Percentiles rank a stretch among this genome's conserved stretches.
Evolutionary conservation across 2,888 invertebrate genomes (phyloP).

Genomic region (Argyra leucocephala): DNA sequence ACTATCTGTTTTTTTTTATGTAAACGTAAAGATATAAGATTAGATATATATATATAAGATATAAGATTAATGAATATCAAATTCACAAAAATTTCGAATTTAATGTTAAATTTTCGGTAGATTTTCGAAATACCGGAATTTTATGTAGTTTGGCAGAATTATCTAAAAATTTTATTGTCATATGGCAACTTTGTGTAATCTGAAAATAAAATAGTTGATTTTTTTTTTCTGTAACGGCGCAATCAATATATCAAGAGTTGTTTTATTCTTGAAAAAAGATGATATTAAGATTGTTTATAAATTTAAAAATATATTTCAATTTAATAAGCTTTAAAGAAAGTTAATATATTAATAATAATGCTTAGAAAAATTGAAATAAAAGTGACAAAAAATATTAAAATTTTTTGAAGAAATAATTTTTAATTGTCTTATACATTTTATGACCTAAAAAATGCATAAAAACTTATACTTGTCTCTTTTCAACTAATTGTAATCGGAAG

Average conservation of each 20-base stretch:
- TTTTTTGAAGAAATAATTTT: not conserved
- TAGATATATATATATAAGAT: too few relatives aligned
- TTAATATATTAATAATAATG: not conserved
- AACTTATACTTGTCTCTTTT: not conserved
- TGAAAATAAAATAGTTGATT: too few relatives aligned
- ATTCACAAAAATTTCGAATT: too few relatives aligned
- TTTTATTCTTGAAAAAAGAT: not conserved
- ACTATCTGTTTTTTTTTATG: too few relatives aligned
- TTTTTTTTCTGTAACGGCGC: not conserved
- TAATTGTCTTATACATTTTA: not conserved
- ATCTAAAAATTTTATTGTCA: too few relatives aligned
- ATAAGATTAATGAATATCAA: too few relatives aligned
- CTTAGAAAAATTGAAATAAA: not conserved
- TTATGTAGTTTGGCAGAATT: too few relatives aligned
- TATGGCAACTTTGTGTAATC: too few relatives aligned
- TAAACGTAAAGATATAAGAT: too few relatives aligned
- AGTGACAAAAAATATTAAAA: not conserved
- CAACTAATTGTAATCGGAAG: not conserved
- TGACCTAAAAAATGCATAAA: constrained; percentile 6
- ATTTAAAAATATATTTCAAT: not conserved
- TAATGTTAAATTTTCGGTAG: too few relatives aligned
- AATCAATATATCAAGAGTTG: not conserved
- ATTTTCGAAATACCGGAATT: too few relatives aligned
- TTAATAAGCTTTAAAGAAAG: not conserved
- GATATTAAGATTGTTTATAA: not conserved